A percentile compares a stretch with the other conserved stretches of the same genome.
These are phyloP conservation scores for Megastigmus dorsalis DNA, from an alignment of 2,888 invertebrate genomes.

Conservation along the genomic window DNA sequence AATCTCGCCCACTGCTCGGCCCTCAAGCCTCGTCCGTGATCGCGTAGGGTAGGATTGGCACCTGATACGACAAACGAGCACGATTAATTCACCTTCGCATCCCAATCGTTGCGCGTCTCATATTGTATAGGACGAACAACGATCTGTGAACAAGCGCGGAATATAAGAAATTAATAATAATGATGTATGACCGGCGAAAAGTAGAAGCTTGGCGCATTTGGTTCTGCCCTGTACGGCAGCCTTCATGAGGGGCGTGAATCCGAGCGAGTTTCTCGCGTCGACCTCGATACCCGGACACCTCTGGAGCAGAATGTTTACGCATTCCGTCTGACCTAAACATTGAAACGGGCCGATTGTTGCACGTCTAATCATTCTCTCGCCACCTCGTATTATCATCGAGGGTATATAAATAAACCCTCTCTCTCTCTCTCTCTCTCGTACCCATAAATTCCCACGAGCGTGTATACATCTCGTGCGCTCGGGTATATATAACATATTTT, in stretches of 20 bases:
- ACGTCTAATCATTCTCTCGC: too few species aligned
- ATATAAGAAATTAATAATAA: too few species aligned
- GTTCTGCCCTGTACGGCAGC: constrained; percentile 85
- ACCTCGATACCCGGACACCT: constrained; percentile 81
- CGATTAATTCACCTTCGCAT: too few species aligned
- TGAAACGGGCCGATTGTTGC: background rate
- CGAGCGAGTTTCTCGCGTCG: constrained; percentile 82
- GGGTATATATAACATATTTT: background rate
- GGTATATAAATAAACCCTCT: too few species aligned
- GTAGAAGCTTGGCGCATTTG: constrained; percentile 82
- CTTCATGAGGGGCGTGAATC: constrained; percentile 85
- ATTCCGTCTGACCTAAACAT: constrained; percentile 81
- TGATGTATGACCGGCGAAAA: constrained; percentile 85
- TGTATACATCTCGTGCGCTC: too few species aligned
- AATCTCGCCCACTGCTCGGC: constrained; percentile 86
- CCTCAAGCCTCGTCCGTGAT: constrained; percentile 81
- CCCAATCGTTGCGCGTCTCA: too few species aligned
- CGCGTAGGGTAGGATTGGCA: constrained; percentile 81
- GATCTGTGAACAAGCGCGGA: too few species aligned
- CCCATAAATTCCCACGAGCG: too few species aligned
- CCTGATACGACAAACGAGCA: constrained; percentile 75
- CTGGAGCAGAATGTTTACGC: constrained; percentile 80
- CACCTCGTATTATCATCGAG: too few species aligned
- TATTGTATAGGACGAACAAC: background rate
- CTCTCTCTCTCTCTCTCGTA: background rate